Evolutionary conservation across 2,888 invertebrate genomes (phyloP).

Genomic region (Ophion obscuratus): DNA sequence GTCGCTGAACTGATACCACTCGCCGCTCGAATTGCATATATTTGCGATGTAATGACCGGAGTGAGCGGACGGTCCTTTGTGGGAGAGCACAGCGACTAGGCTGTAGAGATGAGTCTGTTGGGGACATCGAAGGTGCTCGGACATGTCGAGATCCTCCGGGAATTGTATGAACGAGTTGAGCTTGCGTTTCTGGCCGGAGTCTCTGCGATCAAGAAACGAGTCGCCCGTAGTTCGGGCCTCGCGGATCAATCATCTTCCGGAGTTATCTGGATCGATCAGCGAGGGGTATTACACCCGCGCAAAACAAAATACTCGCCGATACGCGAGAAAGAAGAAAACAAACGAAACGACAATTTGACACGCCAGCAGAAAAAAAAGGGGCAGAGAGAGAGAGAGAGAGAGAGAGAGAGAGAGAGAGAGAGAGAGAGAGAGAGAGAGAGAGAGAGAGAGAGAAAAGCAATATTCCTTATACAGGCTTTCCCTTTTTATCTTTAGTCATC

Average conservation of each 20-base stretch:
- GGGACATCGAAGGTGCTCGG: conserved; percentile 82
- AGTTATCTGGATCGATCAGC: conserved; percentile 64
- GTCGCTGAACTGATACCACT: conserved; percentile 89
- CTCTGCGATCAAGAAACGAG: conserved; percentile 79
- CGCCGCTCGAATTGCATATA: conserved; percentile 83
- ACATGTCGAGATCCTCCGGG: conserved; percentile 87
- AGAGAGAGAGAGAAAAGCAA: no score
- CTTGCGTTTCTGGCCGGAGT: conserved; percentile 87
- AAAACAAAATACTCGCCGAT: conserved; percentile 51
- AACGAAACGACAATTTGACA: background rate
- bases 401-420: background rate
- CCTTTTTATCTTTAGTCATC: no score
- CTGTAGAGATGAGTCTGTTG: conserved; percentile 84
- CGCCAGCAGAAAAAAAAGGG: background rate
- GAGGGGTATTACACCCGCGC: conserved; percentile 65
- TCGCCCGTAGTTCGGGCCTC: conserved; percentile 64
- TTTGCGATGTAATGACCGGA: conserved; percentile 88
- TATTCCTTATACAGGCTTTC: no score
- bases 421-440: no score
- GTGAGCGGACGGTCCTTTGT: conserved; percentile 87
- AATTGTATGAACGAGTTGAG: conserved; percentile 86
- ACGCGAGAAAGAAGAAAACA: conserved; percentile 42
- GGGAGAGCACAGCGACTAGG: conserved; percentile 88
- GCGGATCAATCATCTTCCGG: conserved; percentile 58
- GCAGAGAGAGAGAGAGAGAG: background rate